A percentile compares a stretch with the other conserved stretches of the same genome.
Evolutionary conservation across 2,888 invertebrate species (phyloP).

Genomic region (Phengaris arion): DNA sequence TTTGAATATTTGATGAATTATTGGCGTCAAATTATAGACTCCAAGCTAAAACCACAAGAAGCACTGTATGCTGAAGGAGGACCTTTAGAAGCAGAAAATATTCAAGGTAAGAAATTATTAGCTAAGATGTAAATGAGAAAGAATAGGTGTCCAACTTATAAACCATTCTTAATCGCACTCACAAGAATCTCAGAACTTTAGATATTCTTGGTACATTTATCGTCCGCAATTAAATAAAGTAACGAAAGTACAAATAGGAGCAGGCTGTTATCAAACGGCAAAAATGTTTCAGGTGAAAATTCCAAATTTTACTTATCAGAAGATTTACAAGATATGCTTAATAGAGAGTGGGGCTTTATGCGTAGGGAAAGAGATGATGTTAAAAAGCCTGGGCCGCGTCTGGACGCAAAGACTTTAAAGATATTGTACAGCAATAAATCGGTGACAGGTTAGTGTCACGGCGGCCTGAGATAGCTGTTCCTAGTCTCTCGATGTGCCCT

Average conservation of each 20-base stretch:
- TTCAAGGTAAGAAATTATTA: conserved; percentile 52
- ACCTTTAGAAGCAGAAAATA: conserved; percentile 62
- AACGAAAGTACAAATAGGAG: conserved; percentile 46
- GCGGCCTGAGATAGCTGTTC: conserved; percentile 60
- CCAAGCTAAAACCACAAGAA: conserved; percentile 58
- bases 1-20: conserved; percentile 70
- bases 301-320: conserved; percentile 67
- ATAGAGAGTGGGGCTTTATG: conserved; percentile 88
- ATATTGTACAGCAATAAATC: conserved; percentile 73
- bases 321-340: conserved; percentile 81
- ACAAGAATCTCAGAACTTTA: neutral
- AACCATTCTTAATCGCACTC: neutral
- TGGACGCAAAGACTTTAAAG: conserved; percentile 82
- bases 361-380: conserved; percentile 94
- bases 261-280: conserved; percentile 61
- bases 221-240: conserved; percentile 42
- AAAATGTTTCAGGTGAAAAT: conserved; percentile 78
- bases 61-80: conserved; percentile 71
- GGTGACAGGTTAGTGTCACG: conserved; percentile 79
- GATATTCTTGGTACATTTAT: neutral
- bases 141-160: neutral
- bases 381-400: conserved; percentile 95
- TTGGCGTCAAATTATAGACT: conserved; percentile 60
- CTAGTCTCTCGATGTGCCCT: conserved; percentile 65
- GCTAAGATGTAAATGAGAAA: neutral